phyloP scores from a whole-genome alignment of 1,140 invertebrate species.

The Trichoplusia ni region DNA sequence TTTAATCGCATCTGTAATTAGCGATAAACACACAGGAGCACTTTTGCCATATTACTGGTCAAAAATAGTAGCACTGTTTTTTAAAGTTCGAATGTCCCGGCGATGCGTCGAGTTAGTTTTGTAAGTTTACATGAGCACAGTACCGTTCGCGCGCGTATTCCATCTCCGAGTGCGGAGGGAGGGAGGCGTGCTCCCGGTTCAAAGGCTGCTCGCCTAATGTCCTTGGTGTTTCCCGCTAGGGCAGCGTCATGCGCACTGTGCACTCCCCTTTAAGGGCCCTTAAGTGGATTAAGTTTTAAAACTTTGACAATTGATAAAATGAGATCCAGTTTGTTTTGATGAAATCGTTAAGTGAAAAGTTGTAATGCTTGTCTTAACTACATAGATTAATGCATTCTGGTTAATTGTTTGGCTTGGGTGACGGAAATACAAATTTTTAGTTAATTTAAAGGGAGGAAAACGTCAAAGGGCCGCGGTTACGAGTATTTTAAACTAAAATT shows the following conservation, averaged over 20 bases:
- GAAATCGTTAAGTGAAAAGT: constrained; percentile 70
- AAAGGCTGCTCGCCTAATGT: constrained; percentile 56
- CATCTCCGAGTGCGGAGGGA: constrained; percentile 49
- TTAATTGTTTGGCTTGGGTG: background rate
- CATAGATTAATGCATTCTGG: constrained; percentile 24
- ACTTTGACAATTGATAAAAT: constrained; percentile 77
- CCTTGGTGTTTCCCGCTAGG: constrained; percentile 72
- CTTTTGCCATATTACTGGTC: constrained; percentile 26
- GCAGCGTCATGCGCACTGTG: constrained; percentile 72
- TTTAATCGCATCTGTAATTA: constrained; percentile 2
- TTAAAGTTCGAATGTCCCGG: background rate
- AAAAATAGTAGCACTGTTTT: constrained; percentile 26
- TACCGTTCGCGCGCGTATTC: constrained; percentile 57
- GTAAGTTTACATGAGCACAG: constrained; percentile 38
- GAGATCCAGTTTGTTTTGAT: constrained; percentile 69
- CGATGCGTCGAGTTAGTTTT: constrained; percentile 29
- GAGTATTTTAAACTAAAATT: too few species aligned
- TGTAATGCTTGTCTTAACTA: constrained; percentile 28
- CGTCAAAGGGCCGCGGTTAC: too few species aligned
- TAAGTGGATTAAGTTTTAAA: constrained; percentile 80
- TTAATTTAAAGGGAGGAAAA: background rate
- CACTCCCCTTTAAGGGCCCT: constrained; percentile 67
- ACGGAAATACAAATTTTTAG: background rate
- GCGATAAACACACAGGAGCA: constrained; percentile 19
- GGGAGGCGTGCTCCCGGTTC: constrained; percentile 45